phyloP scores from a whole-genome alignment of 2,113 vertebrate genomes.

The Calypte anna region DNA sequence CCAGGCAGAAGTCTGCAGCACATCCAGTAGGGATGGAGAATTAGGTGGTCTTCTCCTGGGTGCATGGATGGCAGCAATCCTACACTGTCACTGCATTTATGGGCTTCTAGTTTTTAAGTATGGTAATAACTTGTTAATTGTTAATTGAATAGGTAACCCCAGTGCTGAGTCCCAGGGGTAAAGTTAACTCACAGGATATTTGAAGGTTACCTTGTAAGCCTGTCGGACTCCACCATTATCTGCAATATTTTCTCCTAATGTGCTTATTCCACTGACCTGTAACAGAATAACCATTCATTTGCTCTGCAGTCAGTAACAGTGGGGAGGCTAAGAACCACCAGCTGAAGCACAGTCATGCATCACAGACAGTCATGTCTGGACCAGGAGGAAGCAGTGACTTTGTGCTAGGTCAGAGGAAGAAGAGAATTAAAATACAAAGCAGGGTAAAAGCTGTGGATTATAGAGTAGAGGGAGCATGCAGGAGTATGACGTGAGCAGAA shows the following conservation, averaged over 20 bases:
- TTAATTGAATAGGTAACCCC: rapidly evolving
- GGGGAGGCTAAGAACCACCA: background rate
- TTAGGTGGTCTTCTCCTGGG: background rate
- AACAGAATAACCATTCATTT: background rate
- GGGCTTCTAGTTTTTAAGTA: background rate
- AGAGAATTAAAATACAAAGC: background rate
- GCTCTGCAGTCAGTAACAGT: background rate
- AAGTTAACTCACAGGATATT: background rate
- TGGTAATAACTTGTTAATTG: background rate
- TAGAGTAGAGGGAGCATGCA: background rate
- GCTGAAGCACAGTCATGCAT: background rate
- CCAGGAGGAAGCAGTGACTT: background rate
- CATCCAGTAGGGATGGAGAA: background rate
- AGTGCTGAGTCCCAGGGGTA: background rate
- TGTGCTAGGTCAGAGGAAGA: background rate
- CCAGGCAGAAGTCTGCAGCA: background rate
- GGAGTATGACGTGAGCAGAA: rapidly evolving
- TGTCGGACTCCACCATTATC: conserved; percentile 96
- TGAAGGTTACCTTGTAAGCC: conserved; percentile 87
- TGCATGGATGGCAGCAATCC: background rate
- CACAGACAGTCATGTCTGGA: background rate
- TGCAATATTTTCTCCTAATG: conserved; percentile 95
- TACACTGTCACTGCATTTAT: background rate
- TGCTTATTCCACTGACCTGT: conserved; percentile 95
- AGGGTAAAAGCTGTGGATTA: background rate